Conservation (phyloP, 2,888 invertebrate genomes). For the Scrobipalpa costella region DNA sequence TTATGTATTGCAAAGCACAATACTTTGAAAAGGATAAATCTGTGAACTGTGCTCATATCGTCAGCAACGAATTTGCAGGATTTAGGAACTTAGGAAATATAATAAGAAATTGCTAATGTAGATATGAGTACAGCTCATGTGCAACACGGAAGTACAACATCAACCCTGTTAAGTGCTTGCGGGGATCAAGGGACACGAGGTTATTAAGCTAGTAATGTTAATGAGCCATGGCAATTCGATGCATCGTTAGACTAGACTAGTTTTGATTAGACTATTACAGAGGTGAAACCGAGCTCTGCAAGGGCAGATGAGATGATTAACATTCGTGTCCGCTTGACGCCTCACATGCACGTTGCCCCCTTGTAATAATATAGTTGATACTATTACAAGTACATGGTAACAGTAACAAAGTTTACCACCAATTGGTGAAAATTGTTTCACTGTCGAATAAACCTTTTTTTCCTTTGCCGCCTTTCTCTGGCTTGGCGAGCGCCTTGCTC, state of each 20-base stretch:
- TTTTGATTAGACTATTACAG: slow-evolving; percentile 45
- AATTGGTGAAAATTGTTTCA: slow-evolving; percentile 84
- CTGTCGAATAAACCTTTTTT: slow-evolving; percentile 92
- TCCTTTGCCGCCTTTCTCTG: slow-evolving; percentile 82
- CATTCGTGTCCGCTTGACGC: slow-evolving; percentile 75
- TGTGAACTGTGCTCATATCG: slow-evolving; percentile 56
- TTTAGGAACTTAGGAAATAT: slow-evolving; percentile 32
- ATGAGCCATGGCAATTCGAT: slow-evolving; percentile 58
- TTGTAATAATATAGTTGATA: slow-evolving; percentile 58
- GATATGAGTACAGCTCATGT: slow-evolving; percentile 62
- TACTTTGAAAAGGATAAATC: slow-evolving; percentile 54
- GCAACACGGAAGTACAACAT: slow-evolving; percentile 69
- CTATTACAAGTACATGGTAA: slow-evolving; percentile 57
- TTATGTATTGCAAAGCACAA: slow-evolving; percentile 53
- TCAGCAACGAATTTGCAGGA: slow-evolving; percentile 36
- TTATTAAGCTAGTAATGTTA: slow-evolving; percentile 70
- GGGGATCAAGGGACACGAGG: slow-evolving; percentile 78
- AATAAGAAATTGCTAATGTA: slow-evolving; percentile 33
- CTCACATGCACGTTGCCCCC: slow-evolving; percentile 58
- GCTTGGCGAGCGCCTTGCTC: slow-evolving; percentile 78
- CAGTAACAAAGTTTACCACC: slow-evolving; percentile 83
- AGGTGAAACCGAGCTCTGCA: slow-evolving; percentile 53
- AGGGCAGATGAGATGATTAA: slow-evolving; percentile 53
- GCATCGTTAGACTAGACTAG: slow-evolving; percentile 61
- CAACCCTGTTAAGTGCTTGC: slow-evolving; percentile 74